phyloP scores from a whole-genome alignment of 37 sponge, comb jelly and placozoan species.

The Crambe crambe region DNA sequence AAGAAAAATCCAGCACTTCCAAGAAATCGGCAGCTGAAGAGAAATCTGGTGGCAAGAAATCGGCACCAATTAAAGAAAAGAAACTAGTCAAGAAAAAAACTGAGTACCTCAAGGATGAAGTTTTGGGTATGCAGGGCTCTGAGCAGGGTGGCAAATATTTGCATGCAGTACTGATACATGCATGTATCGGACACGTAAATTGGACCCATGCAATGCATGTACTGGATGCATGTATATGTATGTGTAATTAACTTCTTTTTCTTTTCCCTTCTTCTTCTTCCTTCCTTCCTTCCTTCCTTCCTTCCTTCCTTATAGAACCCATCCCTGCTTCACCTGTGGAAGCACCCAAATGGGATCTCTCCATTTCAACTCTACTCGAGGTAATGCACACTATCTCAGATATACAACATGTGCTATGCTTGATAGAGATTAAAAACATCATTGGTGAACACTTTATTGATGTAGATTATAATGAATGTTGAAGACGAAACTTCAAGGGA shows the following conservation, averaged over 20 bases:
- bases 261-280: no score
- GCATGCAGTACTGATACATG: neutral
- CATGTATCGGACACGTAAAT: no score
- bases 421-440: neutral
- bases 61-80: conserved; percentile 29
- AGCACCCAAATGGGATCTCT: conserved; percentile 82
- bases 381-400: no score
- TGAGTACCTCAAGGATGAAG: neutral
- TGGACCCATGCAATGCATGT: no score
- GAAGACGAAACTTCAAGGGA: conserved; percentile 52
- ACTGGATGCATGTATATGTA: no score
- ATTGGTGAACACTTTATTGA: neutral
- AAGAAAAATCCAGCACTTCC: conserved; percentile 7
- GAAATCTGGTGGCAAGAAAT: no score
- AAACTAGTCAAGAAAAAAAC: neutral
- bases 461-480: conserved; percentile 41
- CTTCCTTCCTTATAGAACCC: no score
- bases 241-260: no score
- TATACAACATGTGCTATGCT: no score
- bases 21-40: no score
- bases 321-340: no score
- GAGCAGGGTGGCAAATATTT: neutral
- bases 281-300: no score
- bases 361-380: conserved; percentile 47
- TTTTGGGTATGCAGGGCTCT: conserved; percentile 17